Percentiles rank a stretch among this genome's conserved stretches.
Evolutionary conservation across 2,888 invertebrate species (phyloP).

Genomic region (Nephrocerus scutellatus): DNA sequence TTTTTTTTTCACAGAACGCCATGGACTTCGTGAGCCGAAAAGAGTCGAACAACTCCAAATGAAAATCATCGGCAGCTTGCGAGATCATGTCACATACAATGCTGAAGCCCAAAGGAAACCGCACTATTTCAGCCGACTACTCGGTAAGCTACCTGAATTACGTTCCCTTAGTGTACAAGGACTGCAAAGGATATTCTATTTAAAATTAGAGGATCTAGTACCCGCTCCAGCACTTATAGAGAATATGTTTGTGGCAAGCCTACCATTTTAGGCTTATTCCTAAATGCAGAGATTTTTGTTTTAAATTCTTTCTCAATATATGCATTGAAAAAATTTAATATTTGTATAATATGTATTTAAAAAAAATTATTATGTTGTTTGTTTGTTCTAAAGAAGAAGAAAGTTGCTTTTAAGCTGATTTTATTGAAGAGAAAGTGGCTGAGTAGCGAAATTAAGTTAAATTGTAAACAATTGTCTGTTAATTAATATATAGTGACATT

Average conservation of each 20-base stretch:
- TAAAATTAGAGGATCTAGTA: conserved; percentile 86
- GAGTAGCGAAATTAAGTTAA: no score
- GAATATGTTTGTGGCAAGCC: conserved; percentile 89
- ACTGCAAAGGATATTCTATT: conserved; percentile 87
- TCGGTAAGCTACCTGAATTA: conserved; percentile 88
- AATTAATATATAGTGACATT: no score
- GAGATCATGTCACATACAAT: conserved; percentile 93
- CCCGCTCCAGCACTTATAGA: conserved; percentile 90
- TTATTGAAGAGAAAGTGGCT: no score
- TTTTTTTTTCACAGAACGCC: conserved; percentile 71
- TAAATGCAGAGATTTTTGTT: neutral
- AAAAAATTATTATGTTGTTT: no score
- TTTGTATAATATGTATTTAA: no score
- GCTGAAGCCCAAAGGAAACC: conserved; percentile 82
- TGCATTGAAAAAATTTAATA: no score
- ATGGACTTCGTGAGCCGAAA: conserved; percentile 84
- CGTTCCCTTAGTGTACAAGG: conserved; percentile 90
- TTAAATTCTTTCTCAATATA: no score
- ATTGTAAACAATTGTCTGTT: no score
- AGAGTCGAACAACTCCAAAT: conserved; percentile 92
- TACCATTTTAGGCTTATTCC: conserved; percentile 74
- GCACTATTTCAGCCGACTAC: conserved; percentile 87
- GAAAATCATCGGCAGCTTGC: conserved; percentile 90
- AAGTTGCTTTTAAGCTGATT: no score
- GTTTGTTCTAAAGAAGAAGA: no score